Percentiles rank a stretch among this genome's conserved stretches.
These are phyloP conservation scores for Leucoraja erinaceus DNA, from an alignment of 2,113 vertebrate species.

Conservation along the genomic window DNA sequence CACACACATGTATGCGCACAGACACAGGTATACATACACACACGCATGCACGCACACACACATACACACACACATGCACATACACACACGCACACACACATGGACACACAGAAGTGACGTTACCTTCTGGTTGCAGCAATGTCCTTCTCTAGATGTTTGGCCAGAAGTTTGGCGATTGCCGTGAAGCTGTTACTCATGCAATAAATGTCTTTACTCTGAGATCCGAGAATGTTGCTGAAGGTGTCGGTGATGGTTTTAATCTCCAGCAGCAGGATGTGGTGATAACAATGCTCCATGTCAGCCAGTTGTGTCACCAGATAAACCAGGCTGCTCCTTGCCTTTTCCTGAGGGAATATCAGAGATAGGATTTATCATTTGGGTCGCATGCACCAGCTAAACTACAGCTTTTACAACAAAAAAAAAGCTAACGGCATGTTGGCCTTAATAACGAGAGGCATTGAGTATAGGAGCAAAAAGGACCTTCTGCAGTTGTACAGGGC, in stretches of 20 bases:
- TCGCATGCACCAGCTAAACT: background rate
- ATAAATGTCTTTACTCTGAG: constrained; percentile 79
- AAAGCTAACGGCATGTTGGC: no score
- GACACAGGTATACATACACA: no score
- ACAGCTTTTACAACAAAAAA: background rate
- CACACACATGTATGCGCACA: no score
- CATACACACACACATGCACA: no score
- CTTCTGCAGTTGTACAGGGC: no score
- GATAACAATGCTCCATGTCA: constrained; percentile 79
- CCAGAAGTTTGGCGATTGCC: constrained; percentile 72
- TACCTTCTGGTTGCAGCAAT: constrained; percentile 56
- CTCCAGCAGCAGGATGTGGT: constrained; percentile 81
- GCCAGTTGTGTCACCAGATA: constrained; percentile 80
- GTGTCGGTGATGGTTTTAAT: constrained; percentile 74
- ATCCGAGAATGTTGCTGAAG: constrained; percentile 67
- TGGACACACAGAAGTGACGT: background rate
- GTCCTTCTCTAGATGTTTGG: constrained; percentile 59
- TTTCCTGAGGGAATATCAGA: constrained; percentile 54
- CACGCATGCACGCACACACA: no score
- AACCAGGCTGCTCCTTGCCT: constrained; percentile 66
- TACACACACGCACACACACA: background rate
- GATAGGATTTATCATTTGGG: background rate
- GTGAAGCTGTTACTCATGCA: constrained; percentile 91
- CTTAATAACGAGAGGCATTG: no score
- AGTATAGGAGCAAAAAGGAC: no score